Percentiles rank a stretch among this genome's conserved stretches.
phyloP scores from a whole-genome alignment of 1,140 invertebrate species.

The Halictus rubicundus region DNA sequence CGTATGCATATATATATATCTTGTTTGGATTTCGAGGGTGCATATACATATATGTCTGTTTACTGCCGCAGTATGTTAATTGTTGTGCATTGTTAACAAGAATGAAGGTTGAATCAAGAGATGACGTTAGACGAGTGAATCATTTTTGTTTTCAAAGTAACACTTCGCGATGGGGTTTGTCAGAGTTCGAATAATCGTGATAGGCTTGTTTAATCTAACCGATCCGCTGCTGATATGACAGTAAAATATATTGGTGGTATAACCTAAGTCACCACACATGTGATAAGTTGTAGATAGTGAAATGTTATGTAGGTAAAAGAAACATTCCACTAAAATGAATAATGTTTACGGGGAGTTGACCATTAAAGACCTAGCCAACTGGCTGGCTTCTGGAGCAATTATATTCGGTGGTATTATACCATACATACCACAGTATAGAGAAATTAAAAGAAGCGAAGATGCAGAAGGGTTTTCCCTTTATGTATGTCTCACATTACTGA shows the following conservation, averaged over 20 bases:
- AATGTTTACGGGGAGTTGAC: conserved; percentile 74
- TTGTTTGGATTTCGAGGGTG: neutral
- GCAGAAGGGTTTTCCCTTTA: conserved; percentile 97
- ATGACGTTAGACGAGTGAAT: neutral
- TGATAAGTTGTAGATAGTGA: conserved; percentile 22
- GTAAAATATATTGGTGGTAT: conserved; percentile 26
- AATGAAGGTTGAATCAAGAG: neutral
- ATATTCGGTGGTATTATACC: conserved; percentile 94
- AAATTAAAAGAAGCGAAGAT: conserved; percentile 94
- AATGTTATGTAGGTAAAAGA: conserved; percentile 17
- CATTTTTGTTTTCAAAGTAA: neutral
- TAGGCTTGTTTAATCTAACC: conserved; percentile 24
- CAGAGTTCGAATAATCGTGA: neutral
- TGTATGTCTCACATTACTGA: conserved; percentile 95
- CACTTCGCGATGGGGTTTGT: neutral
- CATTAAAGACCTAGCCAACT: conserved; percentile 84
- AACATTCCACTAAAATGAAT: conserved; percentile 54
- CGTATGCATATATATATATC: neutral
- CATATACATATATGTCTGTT: neutral
- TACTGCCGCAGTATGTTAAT: neutral
- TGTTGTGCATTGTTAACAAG: neutral
- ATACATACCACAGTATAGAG: conserved; percentile 95
- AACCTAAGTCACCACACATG: conserved; percentile 27
- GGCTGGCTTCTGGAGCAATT: conserved; percentile 89
- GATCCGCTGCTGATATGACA: conserved; percentile 39